These are phyloP conservation scores for Conus betulinus DNA, from an alignment of 1,140 invertebrate species.

Conservation along the genomic window DNA sequence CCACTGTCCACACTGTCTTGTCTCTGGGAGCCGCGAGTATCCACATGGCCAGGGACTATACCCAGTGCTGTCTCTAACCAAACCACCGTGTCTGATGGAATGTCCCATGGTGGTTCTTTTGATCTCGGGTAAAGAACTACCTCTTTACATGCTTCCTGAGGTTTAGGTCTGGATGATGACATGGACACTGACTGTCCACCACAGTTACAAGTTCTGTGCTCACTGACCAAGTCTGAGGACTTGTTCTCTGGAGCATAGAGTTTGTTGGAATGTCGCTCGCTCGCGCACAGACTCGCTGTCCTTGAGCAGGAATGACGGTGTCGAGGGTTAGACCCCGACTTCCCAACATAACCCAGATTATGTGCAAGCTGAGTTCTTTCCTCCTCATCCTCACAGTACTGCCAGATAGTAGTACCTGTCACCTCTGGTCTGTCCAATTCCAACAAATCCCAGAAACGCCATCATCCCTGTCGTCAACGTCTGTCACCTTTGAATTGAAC, in stretches of 20 bases:
- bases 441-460: slow-evolving; percentile 9
- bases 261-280: slow-evolving; percentile 17
- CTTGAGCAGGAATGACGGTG: neutral
- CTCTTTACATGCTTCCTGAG: neutral
- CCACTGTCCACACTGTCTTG: neutral
- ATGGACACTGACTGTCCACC: neutral
- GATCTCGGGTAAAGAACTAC: neutral
- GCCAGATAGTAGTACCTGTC: neutral
- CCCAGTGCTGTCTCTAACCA: slow-evolving; percentile 15
- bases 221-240: neutral
- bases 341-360: neutral
- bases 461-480: neutral
- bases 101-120: neutral
- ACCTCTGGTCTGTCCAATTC: neutral
- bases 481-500: neutral
- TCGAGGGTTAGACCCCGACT: neutral
- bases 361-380: neutral
- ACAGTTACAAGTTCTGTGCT: neutral
- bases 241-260: neutral
- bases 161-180: neutral
- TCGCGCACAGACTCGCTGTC: slow-evolving; percentile 6
- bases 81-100: neutral
- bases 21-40: neutral
- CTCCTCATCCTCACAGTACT: neutral
- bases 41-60: slow-evolving; percentile 7